Conservation (phyloP, 2,113 vertebrate species). For the Labeo catla region DNA sequence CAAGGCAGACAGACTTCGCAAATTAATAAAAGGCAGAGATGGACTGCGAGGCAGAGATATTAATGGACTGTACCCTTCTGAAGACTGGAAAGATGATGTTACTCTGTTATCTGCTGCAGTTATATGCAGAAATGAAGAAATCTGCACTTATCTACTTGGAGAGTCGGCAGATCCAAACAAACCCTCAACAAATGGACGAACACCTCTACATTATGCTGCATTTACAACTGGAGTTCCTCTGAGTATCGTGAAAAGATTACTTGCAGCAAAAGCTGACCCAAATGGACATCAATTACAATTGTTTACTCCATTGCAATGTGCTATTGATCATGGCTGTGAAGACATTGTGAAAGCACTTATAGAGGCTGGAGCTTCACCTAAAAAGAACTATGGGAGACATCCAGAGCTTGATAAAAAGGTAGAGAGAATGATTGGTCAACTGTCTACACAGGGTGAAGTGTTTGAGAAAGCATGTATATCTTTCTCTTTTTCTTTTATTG, state of each 20-base stretch:
- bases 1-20: slow-evolving; percentile 10
- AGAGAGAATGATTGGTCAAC: slow-evolving; percentile 7
- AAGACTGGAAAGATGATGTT: neutral
- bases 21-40: neutral
- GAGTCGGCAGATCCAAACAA: slow-evolving; percentile 37
- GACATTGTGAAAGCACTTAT: slow-evolving; percentile 59
- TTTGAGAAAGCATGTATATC: neutral
- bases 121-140: neutral
- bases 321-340: slow-evolving; percentile 41
- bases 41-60: slow-evolving; percentile 10
- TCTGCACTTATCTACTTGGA: slow-evolving; percentile 38
- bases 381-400: neutral
- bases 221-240: neutral
- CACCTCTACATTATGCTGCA: slow-evolving; percentile 62
- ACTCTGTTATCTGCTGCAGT: too few relatives aligned
- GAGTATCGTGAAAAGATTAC: slow-evolving; percentile 47
- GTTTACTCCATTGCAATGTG: slow-evolving; percentile 53
- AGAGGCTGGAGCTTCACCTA: slow-evolving; percentile 51
- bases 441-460: neutral
- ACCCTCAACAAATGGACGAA: accelerated
- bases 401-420: slow-evolving; percentile 45
- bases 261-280: slow-evolving; percentile 56
- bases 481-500: neutral
- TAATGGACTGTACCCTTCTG: slow-evolving; percentile 51
- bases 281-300: neutral